Evolutionary conservation across 2,113 vertebrate species (phyloP).

Genomic region (Sorex fumeus): DNA sequence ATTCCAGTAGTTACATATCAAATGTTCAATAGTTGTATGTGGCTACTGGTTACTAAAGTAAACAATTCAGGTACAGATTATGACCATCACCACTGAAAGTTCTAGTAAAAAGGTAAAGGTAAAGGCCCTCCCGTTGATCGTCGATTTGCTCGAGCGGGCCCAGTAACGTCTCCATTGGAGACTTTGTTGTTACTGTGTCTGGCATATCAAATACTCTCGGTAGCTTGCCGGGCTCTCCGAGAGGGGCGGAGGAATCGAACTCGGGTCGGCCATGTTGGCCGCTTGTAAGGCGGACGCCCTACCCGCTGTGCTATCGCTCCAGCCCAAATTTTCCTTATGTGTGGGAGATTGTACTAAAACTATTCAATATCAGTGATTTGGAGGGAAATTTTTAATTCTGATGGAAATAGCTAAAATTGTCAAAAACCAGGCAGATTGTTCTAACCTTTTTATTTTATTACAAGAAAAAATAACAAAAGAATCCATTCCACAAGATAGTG

Average conservation of each 20-base stretch:
- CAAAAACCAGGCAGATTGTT: not conserved
- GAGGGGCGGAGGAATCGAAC: too few relatives aligned
- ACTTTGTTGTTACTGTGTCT: too few relatives aligned
- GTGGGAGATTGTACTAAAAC: not conserved
- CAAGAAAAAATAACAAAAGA: slow-evolving; percentile 16
- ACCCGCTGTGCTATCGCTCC: too few relatives aligned
- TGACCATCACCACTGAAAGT: not conserved
- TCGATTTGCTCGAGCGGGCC: too few relatives aligned
- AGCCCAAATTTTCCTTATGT: slow-evolving; percentile 13
- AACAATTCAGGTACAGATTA: not conserved
- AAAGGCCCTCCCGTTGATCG: too few relatives aligned
- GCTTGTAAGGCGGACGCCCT: too few relatives aligned
- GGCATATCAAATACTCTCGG: too few relatives aligned
- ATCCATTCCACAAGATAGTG: not conserved
- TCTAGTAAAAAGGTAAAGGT: not conserved
- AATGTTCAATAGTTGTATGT: not conserved
- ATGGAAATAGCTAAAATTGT: slow-evolving; percentile 50
- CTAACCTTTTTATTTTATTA: slow-evolving; percentile 54
- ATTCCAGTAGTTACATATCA: not conserved
- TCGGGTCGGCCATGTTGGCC: too few relatives aligned
- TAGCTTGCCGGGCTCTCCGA: too few relatives aligned
- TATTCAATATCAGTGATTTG: slow-evolving; percentile 26
- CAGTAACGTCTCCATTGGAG: too few relatives aligned
- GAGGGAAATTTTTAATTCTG: slow-evolving; percentile 7
- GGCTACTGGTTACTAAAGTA: not conserved